These are phyloP conservation scores for Lonchura striata DNA, from an alignment of 2,113 vertebrate species.

Conservation along the genomic window DNA sequence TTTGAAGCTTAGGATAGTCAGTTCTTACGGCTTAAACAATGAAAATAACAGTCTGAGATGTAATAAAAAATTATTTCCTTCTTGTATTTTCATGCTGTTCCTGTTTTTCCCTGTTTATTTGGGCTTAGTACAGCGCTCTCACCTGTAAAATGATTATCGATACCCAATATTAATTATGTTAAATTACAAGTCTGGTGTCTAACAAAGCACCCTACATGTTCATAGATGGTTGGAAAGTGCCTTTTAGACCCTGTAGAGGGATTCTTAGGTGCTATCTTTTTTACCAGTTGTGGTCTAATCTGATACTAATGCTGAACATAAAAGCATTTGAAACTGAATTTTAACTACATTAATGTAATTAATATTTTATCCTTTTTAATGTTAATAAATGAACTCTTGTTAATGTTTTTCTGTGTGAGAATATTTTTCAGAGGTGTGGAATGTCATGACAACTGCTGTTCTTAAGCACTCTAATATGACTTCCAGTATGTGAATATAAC, in stretches of 20 bases:
- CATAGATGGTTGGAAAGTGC: neutral
- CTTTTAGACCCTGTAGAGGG: neutral
- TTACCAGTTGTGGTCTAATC: neutral
- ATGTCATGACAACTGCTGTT: neutral
- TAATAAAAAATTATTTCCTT: neutral
- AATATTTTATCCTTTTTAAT: neutral
- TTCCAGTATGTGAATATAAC: neutral
- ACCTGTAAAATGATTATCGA: neutral
- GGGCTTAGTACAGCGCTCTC: neutral
- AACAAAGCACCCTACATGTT: neutral
- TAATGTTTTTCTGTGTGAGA: neutral
- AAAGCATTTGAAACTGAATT: neutral
- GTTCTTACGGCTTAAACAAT: neutral
- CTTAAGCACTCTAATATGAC: neutral
- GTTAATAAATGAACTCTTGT: neutral
- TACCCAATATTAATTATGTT: neutral
- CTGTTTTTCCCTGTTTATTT: neutral
- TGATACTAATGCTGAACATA: neutral
- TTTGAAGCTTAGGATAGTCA: neutral
- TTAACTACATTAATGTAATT: neutral
- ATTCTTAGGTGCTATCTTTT: neutral
- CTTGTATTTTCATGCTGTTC: neutral
- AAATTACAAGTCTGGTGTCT: neutral
- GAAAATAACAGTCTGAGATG: neutral
- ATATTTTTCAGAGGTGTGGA: neutral